Evolutionary conservation across 2,113 vertebrate genomes (phyloP).

Genomic region (Pseudopipra pipra): DNA sequence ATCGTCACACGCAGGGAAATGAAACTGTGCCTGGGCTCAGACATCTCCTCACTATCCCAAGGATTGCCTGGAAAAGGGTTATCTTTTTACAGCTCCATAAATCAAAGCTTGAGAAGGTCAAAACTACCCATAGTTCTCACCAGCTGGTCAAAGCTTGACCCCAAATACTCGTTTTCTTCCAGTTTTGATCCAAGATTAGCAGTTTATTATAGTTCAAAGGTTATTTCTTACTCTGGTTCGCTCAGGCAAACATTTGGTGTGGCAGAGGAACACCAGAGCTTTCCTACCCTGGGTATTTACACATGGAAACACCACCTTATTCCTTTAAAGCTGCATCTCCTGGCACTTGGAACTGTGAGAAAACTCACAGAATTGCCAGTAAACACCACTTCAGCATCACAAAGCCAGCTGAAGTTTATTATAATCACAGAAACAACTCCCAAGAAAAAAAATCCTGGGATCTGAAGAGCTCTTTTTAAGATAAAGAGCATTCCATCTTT

Average conservation of each 20-base stretch:
- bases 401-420: background rate
- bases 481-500: background rate
- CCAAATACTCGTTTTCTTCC: conserved; percentile 4
- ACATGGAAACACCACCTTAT: background rate
- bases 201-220: conserved; percentile 38
- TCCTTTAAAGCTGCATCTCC: background rate
- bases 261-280: background rate
- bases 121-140: conserved; percentile 3
- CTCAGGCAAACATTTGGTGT: background rate
- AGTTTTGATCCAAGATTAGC: conserved; percentile 46
- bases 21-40: background rate
- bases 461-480: background rate
- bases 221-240: background rate
- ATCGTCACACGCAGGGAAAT: background rate
- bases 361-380: background rate
- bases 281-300: background rate
- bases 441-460: background rate
- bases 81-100: conserved; percentile 25
- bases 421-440: background rate
- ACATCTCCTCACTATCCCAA: background rate
- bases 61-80: conserved; percentile 5
- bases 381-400: background rate
- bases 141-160: conserved; percentile 7
- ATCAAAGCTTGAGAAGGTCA: conserved; percentile 38
- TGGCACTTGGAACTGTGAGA: background rate